Conservation (phyloP, 1,140 invertebrate species). For the Pseudomyrmex concolor region DNA sequence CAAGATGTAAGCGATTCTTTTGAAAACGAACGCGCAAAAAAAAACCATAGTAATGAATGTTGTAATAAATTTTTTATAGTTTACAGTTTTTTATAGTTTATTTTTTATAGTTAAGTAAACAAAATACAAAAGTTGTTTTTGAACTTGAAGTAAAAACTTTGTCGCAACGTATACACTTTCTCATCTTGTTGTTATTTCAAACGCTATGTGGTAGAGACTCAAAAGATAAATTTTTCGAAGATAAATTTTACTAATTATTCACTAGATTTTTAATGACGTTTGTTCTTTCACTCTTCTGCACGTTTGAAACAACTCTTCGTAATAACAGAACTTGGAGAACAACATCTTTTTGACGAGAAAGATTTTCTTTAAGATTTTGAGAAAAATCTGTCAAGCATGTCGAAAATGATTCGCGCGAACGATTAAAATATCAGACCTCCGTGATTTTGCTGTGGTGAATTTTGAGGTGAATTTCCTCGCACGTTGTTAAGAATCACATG, state of each 20-base stretch:
- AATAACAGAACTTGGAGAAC: neutral
- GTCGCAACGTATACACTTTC: neutral
- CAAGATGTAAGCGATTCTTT: too few species aligned
- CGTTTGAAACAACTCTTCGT: neutral
- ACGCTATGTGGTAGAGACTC: neutral
- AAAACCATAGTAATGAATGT: too few species aligned
- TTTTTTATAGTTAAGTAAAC: too few species aligned
- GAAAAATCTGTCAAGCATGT: slow-evolving; percentile 28
- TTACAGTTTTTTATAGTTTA: too few species aligned
- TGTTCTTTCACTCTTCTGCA: neutral
- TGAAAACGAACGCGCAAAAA: too few species aligned
- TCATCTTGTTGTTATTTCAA: slow-evolving; percentile 1
- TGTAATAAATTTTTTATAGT: too few species aligned
- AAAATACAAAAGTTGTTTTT: too few species aligned
- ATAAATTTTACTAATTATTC: neutral
- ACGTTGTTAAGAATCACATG: slow-evolving; percentile 24
- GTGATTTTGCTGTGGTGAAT: slow-evolving; percentile 55
- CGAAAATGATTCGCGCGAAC: slow-evolving; percentile 26
- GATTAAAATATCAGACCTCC: slow-evolving; percentile 46
- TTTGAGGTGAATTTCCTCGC: slow-evolving; percentile 52
- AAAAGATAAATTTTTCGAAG: too few species aligned
- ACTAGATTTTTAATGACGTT: neutral
- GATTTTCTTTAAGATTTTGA: slow-evolving; percentile 16
- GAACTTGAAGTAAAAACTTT: too few species aligned
- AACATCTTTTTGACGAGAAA: neutral